Evolutionary conservation across 2,113 vertebrate genomes (phyloP).

Genomic region (Paradoxurus hermaphroditus): DNA sequence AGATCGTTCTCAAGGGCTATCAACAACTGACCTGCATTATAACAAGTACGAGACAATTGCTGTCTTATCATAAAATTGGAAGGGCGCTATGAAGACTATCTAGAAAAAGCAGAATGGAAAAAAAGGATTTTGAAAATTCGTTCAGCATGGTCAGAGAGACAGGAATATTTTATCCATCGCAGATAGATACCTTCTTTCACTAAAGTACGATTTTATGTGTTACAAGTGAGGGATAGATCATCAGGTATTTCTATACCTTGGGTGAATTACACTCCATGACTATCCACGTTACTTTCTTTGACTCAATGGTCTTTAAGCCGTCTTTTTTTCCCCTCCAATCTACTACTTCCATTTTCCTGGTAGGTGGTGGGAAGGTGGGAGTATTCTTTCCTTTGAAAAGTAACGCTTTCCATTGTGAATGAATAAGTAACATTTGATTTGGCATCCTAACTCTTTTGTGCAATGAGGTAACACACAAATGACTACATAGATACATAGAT

Average conservation of each 20-base stretch:
- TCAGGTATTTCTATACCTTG: neutral
- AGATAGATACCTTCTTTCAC: neutral
- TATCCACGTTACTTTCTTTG: neutral
- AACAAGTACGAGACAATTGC: slow-evolving; percentile 7
- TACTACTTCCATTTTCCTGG: slow-evolving; percentile 4
- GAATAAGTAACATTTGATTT: neutral
- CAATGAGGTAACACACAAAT: neutral
- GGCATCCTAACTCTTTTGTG: neutral
- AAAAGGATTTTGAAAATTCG: neutral
- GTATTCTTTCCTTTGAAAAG: neutral
- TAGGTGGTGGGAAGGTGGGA: neutral
- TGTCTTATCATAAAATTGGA: slow-evolving; percentile 13
- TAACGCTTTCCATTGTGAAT: neutral
- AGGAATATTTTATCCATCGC: neutral
- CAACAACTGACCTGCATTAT: neutral
- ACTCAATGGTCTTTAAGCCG: neutral
- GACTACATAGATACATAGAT: neutral
- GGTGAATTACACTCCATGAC: neutral
- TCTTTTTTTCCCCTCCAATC: neutral
- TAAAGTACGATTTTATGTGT: neutral
- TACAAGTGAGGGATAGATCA: neutral
- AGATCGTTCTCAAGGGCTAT: slow-evolving; percentile 34
- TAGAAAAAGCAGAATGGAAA: neutral
- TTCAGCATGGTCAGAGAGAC: neutral
- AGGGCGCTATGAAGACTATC: slow-evolving; percentile 17